A percentile compares a stretch with the other conserved stretches of the same genome.
Evolutionary conservation across 2,888 invertebrate species (phyloP).

Genomic region (Fragum fragum): DNA sequence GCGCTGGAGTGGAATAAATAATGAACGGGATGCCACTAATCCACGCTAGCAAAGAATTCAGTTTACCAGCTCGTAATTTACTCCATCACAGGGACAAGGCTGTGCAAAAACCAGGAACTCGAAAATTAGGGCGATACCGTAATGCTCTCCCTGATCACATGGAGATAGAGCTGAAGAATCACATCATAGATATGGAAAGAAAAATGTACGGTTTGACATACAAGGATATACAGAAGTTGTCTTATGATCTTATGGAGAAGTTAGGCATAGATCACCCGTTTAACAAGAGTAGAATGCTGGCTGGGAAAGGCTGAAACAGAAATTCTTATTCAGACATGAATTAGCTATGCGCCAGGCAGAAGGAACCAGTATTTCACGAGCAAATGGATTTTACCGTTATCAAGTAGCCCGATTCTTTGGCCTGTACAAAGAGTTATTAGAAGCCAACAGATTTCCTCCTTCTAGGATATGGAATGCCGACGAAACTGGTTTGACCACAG

Average conservation of each 20-base stretch:
- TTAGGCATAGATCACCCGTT: constrained; percentile 4
- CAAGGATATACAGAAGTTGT: constrained; percentile 1
- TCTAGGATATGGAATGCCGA: constrained; percentile 35
- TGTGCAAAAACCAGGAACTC: constrained; percentile 12
- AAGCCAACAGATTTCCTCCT: not conserved
- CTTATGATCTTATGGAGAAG: constrained; percentile 23
- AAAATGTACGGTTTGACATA: constrained; percentile 19
- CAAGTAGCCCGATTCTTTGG: constrained; percentile 9
- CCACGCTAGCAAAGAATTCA: constrained; percentile 10
- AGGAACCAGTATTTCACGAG: constrained; percentile 10
- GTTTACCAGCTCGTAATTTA: constrained; percentile 18
- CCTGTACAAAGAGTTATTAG: constrained; percentile 7
- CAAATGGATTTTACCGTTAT: constrained; percentile 19
- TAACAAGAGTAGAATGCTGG: not conserved
- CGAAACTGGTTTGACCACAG: constrained; percentile 28
- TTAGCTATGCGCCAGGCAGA: not conserved
- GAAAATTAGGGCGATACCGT: constrained; percentile 15
- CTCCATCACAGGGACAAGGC: constrained; percentile 10
- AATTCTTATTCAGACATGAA: not conserved
- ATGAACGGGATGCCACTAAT: constrained; percentile 6
- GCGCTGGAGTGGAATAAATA: not conserved
- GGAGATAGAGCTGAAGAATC: constrained; percentile 2
- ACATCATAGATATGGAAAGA: constrained; percentile 24
- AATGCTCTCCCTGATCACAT: constrained; percentile 16
- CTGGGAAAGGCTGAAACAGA: constrained; percentile 18